Evolutionary conservation across 2,888 invertebrate genomes (phyloP).

Genomic region (Alloscopus bannaensis): DNA sequence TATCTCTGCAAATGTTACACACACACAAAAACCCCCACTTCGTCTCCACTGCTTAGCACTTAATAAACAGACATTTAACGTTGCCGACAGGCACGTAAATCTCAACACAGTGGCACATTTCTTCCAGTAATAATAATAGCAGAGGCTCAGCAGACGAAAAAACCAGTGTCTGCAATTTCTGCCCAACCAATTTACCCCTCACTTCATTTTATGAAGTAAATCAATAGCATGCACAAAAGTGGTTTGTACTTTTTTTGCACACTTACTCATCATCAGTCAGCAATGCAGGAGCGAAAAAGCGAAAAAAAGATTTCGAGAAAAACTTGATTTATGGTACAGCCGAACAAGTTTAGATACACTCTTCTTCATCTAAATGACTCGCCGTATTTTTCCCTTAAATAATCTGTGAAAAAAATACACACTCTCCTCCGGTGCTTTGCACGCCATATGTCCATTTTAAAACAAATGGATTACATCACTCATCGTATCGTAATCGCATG

Average conservation of each 20-base stretch:
- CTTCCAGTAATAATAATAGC: constrained; percentile 6
- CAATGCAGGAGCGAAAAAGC: constrained; percentile 21
- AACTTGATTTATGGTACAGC: constrained; percentile 49
- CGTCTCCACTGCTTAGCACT: not conserved
- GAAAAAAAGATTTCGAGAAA: too few species aligned
- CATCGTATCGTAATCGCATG: constrained; percentile 38
- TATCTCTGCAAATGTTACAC: constrained; percentile 40
- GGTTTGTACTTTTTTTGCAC: constrained; percentile 23
- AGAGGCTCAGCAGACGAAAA: constrained; percentile 6
- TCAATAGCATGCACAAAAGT: constrained; percentile 20
- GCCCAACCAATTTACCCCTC: too few species aligned
- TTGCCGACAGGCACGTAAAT: constrained; percentile 33
- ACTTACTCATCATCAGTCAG: constrained; percentile 28
- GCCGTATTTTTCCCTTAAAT: too few species aligned
- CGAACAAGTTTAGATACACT: constrained; percentile 31
- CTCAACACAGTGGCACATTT: constrained; percentile 48
- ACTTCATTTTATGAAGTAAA: constrained; percentile 25
- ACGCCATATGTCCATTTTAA: constrained; percentile 34
- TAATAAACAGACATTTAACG: constrained; percentile 5
- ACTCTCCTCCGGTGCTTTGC: too few species aligned
- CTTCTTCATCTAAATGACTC: constrained; percentile 17
- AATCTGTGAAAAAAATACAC: too few species aligned
- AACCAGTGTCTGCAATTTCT: too few species aligned
- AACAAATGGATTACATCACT: constrained; percentile 53
- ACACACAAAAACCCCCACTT: constrained; percentile 26